Percentiles rank a stretch among this genome's conserved stretches.
Conservation (phyloP, 2,888 invertebrate species). For the Orchesella flavescens region DNA sequence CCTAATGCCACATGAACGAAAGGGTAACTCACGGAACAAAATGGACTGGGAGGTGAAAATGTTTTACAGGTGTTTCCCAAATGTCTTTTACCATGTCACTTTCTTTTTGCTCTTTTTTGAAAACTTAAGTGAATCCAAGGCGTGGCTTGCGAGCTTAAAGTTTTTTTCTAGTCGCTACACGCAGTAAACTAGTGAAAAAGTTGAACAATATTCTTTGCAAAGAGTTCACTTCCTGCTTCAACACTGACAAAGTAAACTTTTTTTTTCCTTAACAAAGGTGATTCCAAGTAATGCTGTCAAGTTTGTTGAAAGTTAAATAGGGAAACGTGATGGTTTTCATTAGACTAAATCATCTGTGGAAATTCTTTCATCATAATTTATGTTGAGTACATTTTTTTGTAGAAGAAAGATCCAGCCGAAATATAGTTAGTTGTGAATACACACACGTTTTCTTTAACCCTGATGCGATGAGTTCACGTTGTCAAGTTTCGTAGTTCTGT, state of each 20-base stretch:
- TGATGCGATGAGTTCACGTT: no score
- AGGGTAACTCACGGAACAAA: slow-evolving; percentile 10
- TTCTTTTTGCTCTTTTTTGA: not conserved
- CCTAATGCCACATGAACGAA: not conserved
- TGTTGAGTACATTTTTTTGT: no score
- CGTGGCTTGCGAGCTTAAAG: slow-evolving; percentile 5
- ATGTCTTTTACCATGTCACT: slow-evolving; percentile 19
- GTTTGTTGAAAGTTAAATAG: slow-evolving; percentile 33
- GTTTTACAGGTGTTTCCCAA: slow-evolving; percentile 40
- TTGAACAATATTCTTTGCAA: not conserved
- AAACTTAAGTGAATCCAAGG: slow-evolving; percentile 26
- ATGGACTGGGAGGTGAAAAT: slow-evolving; percentile 37
- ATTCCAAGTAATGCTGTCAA: slow-evolving; percentile 18
- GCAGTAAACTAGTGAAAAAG: slow-evolving; percentile 17
- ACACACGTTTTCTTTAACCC: no score
- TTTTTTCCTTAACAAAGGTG: slow-evolving; percentile 28
- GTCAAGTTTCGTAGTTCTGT: no score
- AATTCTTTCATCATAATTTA: slow-evolving; percentile 21
- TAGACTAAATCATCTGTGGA: slow-evolving; percentile 19
- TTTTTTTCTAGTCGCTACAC: slow-evolving; percentile 10
- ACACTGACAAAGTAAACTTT: slow-evolving; percentile 22
- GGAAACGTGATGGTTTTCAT: slow-evolving; percentile 31
- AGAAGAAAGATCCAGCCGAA: no score
- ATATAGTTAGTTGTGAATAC: no score
- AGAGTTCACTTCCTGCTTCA: no score